Evolutionary conservation across 2,113 vertebrate species (phyloP), one percentile per base, ranked within the genome.

Genomic region (Lepus europaeus): DNA sequence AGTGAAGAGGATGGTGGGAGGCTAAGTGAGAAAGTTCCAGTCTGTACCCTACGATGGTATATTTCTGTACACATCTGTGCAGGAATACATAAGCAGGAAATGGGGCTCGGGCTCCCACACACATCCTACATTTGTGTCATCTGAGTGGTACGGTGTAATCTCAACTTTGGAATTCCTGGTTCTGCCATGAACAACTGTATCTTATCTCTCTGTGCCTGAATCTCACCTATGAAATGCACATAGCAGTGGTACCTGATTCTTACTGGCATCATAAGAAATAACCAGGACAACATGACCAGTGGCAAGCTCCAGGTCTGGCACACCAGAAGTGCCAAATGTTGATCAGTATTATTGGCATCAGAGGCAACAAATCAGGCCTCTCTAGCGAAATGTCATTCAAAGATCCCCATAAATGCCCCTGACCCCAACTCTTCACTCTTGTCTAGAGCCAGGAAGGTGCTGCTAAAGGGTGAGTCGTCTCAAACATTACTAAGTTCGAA

Each of bases 351-450:
- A 45, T 45, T 59, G 74, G 49, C 39, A 87, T 33, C 22, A 20
- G 36, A 9, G 73, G 31, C 33, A 87, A 49, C 3, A 74, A 93
- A 86, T 51, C 27, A 4, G 49, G 69, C 6, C 29, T 77, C 5
- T 49, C 12, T 70, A 51, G 61, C 11, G n/a, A 87, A 76, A 31
- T 81, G 45, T 36, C 53, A 79, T 13, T 90, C 59, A 74, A 80
- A 86, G 22, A 86, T 66, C 31, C 19, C 33, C 73, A 87, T 8
- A 68, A 61, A 33, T 90, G 59, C 5, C 59, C 64, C 68, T 68
- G 59, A 82, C 19, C 12, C 72, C 79, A 94, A 56, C 9, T 83
- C 31, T 83, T 89, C 72, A 83, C 72, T 49, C n/a, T 95, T 76
- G 20, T 80, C 33, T 80, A 51, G 33, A 19, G 45, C 36, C 68